A percentile compares a stretch with the other conserved stretches of the same genome.
Conservation (phyloP, 2,797 vertebrate genomes). For the Lateolabrax maculatus region DNA sequence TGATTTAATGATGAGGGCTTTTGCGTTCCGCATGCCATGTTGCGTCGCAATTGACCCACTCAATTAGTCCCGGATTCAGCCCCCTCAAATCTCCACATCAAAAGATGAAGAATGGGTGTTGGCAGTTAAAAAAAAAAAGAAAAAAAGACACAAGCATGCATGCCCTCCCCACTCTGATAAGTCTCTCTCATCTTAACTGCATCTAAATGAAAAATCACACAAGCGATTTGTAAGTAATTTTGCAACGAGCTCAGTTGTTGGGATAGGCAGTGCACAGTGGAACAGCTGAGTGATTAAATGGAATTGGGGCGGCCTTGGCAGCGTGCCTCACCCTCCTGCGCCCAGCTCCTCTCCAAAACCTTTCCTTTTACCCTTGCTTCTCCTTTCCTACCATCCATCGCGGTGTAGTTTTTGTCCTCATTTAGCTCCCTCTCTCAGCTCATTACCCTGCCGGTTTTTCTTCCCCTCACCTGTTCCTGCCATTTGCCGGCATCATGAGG, state of each 20-base stretch:
- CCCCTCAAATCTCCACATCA: slow-evolving; percentile 34
- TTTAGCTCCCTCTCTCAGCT: slow-evolving; percentile 39
- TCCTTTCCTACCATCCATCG: neutral
- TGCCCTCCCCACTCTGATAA: neutral
- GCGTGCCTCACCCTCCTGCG: slow-evolving; percentile 25
- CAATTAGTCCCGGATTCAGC: slow-evolving; percentile 61
- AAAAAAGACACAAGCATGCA: neutral
- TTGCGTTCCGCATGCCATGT: slow-evolving; percentile 38
- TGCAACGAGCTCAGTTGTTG: slow-evolving; percentile 34
- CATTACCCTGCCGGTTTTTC: slow-evolving; percentile 10
- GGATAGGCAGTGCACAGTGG: slow-evolving; percentile 25
- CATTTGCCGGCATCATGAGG: slow-evolving; percentile 30
- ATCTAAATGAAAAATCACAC: slow-evolving; percentile 69
- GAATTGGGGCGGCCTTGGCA: slow-evolving; percentile 20
- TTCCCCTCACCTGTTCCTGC: slow-evolving; percentile 46
- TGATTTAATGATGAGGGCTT: slow-evolving; percentile 76
- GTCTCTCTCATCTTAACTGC: slow-evolving; percentile 24
- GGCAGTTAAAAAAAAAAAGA: neutral
- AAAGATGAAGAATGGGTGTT: slow-evolving; percentile 16
- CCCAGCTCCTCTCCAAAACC: slow-evolving; percentile 1
- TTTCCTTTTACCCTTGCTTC: neutral
- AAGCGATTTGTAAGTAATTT: slow-evolving; percentile 63
- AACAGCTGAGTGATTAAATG: slow-evolving; percentile 60
- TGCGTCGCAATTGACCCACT: slow-evolving; percentile 71
- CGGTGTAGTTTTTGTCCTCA: slow-evolving; percentile 24